Base-by-base conservation (phyloP, 2,888 invertebrate species). In the Hermaeophaga mercurialis region DNA sequence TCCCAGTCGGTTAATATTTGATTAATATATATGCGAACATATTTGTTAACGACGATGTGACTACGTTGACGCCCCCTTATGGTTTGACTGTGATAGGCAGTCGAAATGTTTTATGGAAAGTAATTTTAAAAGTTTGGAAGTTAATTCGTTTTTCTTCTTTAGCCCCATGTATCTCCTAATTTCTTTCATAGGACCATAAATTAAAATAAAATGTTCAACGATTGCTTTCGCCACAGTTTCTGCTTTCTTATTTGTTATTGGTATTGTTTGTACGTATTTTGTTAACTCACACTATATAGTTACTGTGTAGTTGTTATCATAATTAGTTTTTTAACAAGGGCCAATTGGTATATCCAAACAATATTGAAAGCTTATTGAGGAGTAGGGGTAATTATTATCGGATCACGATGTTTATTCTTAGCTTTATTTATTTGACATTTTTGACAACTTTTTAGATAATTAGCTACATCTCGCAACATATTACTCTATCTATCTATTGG, bases 241-340 rank as follows among this genome's bases (percentile, higher is more conserved):
- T 15, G 66, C 64, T 45, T 62, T 64, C 65, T 67, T 69, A 14
- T 64, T 57, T 26, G 55, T 17, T 14, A 65, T 54, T 31, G 66
- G 62, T 14, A 58, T 54, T 5, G 62, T 52, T 8, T 62, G 48
- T 12, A 70, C 17, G 33, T 61, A 65, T 39, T 62, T 65, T 5
- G 55, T 60, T 33, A 62, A 17, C 46, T 66, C 36, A 61, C 62
- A 57, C 56, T 66, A 48, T 54, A 68, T 57, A 9, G 61, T 61
- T 36, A 54, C 43, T 8, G 57, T 57, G 43, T 59, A 58, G 11
- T 9, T n/a, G 38, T 47, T 47, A 22, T 17, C 41, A 8, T 34
- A 2, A 18, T 45, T 14, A 7, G 17, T n/a, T 44, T 34, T 53
- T n/a, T 8, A 12, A 8, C 33, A 44, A 2, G 34, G 44, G 5